Evolutionary conservation across 2,113 vertebrate species (phyloP), one percentile per base, ranked within the genome.

Genomic region (Zosterops hypoxanthus): DNA sequence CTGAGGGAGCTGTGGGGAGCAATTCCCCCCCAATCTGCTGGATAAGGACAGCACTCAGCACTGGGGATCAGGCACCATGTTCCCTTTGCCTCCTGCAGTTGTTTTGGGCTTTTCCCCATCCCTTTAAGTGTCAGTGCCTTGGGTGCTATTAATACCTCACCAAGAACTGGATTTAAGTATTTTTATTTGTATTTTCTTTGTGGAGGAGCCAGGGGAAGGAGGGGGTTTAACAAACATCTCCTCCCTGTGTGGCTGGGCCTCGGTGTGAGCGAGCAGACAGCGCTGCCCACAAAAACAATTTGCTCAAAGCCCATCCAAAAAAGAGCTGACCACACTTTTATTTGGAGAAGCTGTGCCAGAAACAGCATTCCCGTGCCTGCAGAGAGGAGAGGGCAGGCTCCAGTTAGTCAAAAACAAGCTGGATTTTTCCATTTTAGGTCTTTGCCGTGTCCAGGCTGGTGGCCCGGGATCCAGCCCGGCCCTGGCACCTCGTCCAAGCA

Each of bases 271-370:
- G 1, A 88, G 80, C 73, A 3, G 39, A 59, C 50, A 70, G 79
- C 22, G 46, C 75, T 86, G 76, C 84, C 79, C 81, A 24, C 84
- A 77, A 49, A 55, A 66, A 59, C n/a, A 79, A 57, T 53, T 88
- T 49, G 87, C 95, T 97, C 70, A 52, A 86, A 97, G 89, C 64
- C 88, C 81, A 11, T 87, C 93, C 91, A 33, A 68, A 97, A 97
- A 97, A 97, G 92, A 92, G 95, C 78, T 95, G 96, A 96, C 92
- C 94, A 24, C 68, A 28, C 50, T 47, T 46, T 82, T 90, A 82
- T 90, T 90, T 82, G 87, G 79, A 81, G 90, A 88, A 81, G 14
- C 55, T 5, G 75, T 94, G 94, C 96, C 97, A 84, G 94, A 50
- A 95, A 47, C 56, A 82, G 93, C 94, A 52, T 96, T 96, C 82